A percentile compares a stretch with the other conserved stretches of the same genome.
phyloP scores from a whole-genome alignment of 2,113 vertebrate species.

The Monarcha castaneiventris region DNA sequence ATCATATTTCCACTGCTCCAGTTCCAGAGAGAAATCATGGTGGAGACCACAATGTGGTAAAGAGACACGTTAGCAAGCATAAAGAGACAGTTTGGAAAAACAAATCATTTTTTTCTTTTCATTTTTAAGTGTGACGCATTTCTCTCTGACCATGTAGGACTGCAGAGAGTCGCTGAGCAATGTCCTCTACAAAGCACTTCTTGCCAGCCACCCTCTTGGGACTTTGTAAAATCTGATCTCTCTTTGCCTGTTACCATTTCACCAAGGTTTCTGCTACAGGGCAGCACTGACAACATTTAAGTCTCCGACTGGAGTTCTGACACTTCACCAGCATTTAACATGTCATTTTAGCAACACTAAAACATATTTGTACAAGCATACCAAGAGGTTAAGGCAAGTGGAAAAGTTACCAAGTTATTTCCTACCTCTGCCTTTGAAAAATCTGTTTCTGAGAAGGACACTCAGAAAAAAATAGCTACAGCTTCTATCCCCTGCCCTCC shows the following conservation, averaged over 20 bases:
- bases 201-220: neutral
- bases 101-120: fast-evolving
- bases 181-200: neutral
- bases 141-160: neutral
- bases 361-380: neutral
- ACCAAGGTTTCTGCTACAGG: neutral
- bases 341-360: neutral
- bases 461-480: neutral
- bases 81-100: neutral
- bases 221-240: neutral
- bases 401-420: neutral
- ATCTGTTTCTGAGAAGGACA: neutral
- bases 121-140: neutral
- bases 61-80: neutral
- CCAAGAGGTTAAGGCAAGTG: neutral
- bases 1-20: neutral
- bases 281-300: neutral
- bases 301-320: neutral
- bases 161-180: neutral
- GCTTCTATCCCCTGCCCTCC: conserved; percentile 1
- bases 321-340: neutral
- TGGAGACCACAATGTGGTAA: neutral
- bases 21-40: neutral
- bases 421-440: neutral
- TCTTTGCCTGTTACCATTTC: neutral